These are phyloP conservation scores for Cynaeus angustus DNA, from an alignment of 2,888 invertebrate species.

Conservation along the genomic window DNA sequence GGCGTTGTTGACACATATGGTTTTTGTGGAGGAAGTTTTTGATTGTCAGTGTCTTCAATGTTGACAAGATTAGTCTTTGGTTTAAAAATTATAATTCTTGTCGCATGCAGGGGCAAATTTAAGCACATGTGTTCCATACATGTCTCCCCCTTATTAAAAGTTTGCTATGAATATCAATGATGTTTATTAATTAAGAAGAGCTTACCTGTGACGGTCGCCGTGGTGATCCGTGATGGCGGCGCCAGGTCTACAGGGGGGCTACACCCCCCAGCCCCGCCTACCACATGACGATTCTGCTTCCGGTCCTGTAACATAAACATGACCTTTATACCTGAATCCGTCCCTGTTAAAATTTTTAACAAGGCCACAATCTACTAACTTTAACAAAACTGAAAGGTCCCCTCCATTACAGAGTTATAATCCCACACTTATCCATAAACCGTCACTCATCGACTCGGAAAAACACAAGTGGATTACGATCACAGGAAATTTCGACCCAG, in stretches of 20 bases:
- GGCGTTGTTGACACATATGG: too few relatives aligned
- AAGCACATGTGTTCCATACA: constrained; percentile 12
- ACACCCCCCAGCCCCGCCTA: constrained; percentile 71
- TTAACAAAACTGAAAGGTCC: constrained; percentile 20
- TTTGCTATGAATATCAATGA: constrained; percentile 33
- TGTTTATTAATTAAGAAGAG: constrained; percentile 48
- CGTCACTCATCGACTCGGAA: constrained; percentile 36
- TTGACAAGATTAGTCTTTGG: neutral
- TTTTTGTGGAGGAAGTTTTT: neutral
- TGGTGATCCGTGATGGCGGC: constrained; percentile 72
- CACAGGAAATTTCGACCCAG: constrained; percentile 39
- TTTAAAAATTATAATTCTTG: neutral
- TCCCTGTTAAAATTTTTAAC: constrained; percentile 10
- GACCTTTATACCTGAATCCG: constrained; percentile 22
- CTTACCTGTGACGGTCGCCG: constrained; percentile 72
- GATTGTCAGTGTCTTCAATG: neutral
- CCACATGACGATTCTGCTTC: constrained; percentile 64
- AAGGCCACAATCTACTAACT: constrained; percentile 20
- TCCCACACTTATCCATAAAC: constrained; percentile 46
- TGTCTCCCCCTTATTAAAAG: constrained; percentile 28
- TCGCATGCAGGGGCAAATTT: neutral
- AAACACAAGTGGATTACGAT: neutral
- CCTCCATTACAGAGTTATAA: constrained; percentile 38
- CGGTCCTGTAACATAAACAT: constrained; percentile 54
- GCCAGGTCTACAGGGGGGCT: constrained; percentile 71